These are phyloP conservation scores for Diarsia brunnea DNA, from an alignment of 2,888 invertebrate species.

Conservation along the genomic window DNA sequence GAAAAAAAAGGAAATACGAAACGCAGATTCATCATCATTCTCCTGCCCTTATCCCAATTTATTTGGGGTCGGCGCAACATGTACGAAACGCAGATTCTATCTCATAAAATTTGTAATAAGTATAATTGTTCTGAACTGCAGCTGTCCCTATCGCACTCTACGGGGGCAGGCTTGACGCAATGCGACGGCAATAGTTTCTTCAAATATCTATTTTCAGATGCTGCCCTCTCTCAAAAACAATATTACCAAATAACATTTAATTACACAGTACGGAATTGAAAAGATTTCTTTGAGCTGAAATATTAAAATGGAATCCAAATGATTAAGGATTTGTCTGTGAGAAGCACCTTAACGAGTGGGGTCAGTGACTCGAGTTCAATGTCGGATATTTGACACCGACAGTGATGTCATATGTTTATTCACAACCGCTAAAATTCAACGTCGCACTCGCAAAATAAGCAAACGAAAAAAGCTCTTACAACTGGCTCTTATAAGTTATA, in stretches of 20 bases:
- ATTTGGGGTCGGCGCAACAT: too few relatives aligned
- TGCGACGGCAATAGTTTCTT: too few relatives aligned
- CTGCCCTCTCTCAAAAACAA: neutral
- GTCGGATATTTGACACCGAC: slow-evolving; percentile 60
- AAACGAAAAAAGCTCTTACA: neutral
- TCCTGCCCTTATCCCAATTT: too few relatives aligned
- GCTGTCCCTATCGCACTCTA: too few relatives aligned
- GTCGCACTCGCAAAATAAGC: slow-evolving; percentile 20
- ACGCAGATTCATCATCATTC: too few relatives aligned
- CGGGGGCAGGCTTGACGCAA: too few relatives aligned
- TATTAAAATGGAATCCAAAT: slow-evolving; percentile 14
- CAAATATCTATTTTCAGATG: too few relatives aligned
- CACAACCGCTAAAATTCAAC: slow-evolving; percentile 13
- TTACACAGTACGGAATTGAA: slow-evolving; percentile 13
- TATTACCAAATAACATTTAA: neutral
- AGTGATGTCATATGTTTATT: slow-evolving; percentile 59
- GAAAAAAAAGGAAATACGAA: too few relatives aligned
- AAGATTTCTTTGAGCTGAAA: slow-evolving; percentile 24
- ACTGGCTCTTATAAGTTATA: neutral
- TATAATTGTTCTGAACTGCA: too few relatives aligned
- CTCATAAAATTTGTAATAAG: too few relatives aligned
- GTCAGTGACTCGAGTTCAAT: slow-evolving; percentile 61
- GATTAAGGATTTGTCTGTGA: slow-evolving; percentile 39
- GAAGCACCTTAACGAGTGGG: slow-evolving; percentile 41
- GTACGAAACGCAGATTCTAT: too few relatives aligned